Evolutionary conservation across 2,113 vertebrate genomes (phyloP).

Genomic region (Paradisaea rubra): DNA sequence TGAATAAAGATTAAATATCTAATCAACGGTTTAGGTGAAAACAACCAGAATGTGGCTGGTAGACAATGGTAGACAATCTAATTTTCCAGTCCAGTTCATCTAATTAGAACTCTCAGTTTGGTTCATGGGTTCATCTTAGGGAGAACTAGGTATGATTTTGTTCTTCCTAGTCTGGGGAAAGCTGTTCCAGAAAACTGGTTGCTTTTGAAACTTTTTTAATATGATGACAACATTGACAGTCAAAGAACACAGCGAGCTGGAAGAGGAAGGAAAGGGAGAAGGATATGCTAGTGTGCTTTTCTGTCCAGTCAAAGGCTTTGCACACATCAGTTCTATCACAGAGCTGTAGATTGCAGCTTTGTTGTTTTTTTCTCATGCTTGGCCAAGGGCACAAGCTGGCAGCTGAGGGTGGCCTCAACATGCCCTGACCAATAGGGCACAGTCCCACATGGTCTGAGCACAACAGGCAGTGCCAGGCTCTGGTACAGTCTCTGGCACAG

Average conservation of each 20-base stretch:
- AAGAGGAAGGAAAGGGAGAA: not conserved
- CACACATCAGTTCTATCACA: not conserved
- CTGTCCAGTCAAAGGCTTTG: not conserved
- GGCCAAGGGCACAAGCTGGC: not conserved
- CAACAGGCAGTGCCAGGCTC: not conserved
- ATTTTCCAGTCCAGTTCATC: not conserved
- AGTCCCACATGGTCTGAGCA: not conserved
- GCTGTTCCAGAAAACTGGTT: not conserved
- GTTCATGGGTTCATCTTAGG: not conserved
- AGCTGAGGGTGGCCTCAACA: not conserved
- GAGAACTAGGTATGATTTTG: not conserved
- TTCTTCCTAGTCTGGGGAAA: not conserved
- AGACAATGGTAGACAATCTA: not conserved
- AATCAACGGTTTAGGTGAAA: not conserved
- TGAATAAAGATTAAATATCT: not conserved
- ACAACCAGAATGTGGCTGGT: not conserved
- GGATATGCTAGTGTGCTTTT: not conserved
- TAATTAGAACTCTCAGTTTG: not conserved
- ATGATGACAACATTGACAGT: not conserved
- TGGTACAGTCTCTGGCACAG: not conserved
- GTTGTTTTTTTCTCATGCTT: not conserved
- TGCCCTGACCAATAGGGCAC: rapidly evolving
- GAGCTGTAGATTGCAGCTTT: not conserved
- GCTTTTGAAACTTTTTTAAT: not conserved
- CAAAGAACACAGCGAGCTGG: not conserved